A percentile compares a stretch with the other conserved stretches of the same genome.
phyloP scores from a whole-genome alignment of 1,140 invertebrate genomes.

The Magallana gigas region DNA sequence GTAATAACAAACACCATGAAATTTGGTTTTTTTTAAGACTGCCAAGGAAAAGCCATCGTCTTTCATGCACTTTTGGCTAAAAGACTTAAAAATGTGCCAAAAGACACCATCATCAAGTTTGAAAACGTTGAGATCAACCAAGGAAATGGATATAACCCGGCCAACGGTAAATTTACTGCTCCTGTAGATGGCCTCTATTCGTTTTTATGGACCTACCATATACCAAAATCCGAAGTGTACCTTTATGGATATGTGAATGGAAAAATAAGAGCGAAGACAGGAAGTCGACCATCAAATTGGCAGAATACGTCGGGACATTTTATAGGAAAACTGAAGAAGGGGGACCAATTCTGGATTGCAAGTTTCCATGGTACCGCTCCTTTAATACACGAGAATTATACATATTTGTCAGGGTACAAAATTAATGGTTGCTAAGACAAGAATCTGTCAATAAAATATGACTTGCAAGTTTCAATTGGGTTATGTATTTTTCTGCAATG shows the following conservation, averaged over 20 bases:
- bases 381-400: not conserved
- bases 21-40: not conserved
- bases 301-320: not conserved
- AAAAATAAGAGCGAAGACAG: not conserved
- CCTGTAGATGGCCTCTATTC: slow-evolving; percentile 15
- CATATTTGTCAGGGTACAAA: not conserved
- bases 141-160: not conserved
- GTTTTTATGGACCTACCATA: not conserved
- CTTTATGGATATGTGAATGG: not conserved
- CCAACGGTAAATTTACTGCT: not conserved
- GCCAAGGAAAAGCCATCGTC: not conserved
- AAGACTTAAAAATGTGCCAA: not conserved
- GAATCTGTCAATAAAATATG: no score
- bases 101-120: not conserved
- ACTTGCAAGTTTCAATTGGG: no score
- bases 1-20: no score
- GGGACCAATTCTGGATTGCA: not conserved
- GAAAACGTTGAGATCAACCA: not conserved
- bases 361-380: not conserved
- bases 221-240: not conserved
- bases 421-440: not conserved
- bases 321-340: not conserved
- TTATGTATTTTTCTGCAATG: no score
- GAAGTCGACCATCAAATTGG: not conserved
- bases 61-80: not conserved